Base-by-base conservation (phyloP, 1,140 invertebrate genomes). In the Tetragonula clypearis region DNA sequence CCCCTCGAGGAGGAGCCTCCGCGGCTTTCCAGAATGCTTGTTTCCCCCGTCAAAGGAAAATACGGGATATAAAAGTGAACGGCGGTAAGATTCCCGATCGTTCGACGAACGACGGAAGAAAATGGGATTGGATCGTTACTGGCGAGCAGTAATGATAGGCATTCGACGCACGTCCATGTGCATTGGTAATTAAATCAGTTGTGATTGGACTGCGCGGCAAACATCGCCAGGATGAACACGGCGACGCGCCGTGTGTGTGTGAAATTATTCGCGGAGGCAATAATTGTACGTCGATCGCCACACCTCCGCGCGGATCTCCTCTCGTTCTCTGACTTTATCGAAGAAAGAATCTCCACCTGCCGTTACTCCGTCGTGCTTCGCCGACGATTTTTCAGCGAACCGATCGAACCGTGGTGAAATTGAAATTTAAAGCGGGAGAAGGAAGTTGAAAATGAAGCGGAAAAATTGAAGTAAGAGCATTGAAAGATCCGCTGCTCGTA, bases 111-210 rank as follows among this genome's bases (percentile, higher is more conserved):
- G 15, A 41, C n/a, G 15, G 17, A 58, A 60, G 79, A 5, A 80
- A 30, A 80, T 71, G 3, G 17, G 55, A 80, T 80, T 71, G 79
- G 66, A 53, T 79, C 26, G 65, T 58, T 80, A 71, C 19, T 49
- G 17, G 68, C 23, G 41, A 49, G 21, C 30, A n/a, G 55, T 58
- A 79, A 79, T 79, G 66, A 79, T 58, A 58, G 30, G 66, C 12
- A 69, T 79, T 69, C 66, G 53, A n/a, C n/a, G 55, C 79, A 71
- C 55, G 55, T 30, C 15, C 66, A 21, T 26, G 79, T 58, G 30
- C 30, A 21, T 56, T 71, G 30, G 79, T 60, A 80, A 80, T 80
- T 80, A 80, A 80, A 80, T 80, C 79, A 72, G 79, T 49, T 21
- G 53, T 80, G 79, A 80, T 80, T 72, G 79, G 17, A 49, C 23